Base-by-base conservation (phyloP, 64 coral and sea anemone species). In the Porites lutea region DNA sequence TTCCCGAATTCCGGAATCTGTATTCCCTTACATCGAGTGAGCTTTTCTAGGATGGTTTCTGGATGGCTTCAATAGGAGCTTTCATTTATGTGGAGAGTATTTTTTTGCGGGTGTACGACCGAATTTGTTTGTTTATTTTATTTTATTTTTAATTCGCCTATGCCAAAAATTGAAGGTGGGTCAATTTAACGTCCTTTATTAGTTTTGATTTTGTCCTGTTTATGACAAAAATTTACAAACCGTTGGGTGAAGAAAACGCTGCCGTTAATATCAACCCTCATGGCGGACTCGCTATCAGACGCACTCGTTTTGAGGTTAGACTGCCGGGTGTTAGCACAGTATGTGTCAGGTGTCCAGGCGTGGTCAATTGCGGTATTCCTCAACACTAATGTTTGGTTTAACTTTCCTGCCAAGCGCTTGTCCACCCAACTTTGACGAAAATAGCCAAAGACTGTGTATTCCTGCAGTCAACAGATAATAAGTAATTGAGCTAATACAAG, bases 381-480 rank as follows among this genome's bases (percentile, higher is more conserved):
- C 18, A 93, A 44, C 22, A 79, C 63, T 52, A 87, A 59, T 55
- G 75, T 78, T 15, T 51, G 75, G 23, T 62, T 50, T 2, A 77
- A 77, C 72, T 79, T 65, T 45, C 86, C 86, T 13, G 37, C 74
- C 2, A 93, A 48, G 53, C 91, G 83, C 0, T 52, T 60, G 58
- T 93, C 91, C 7, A 6, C 85, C 91, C 83, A 93, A n/a, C 77
- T 47, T 67, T 77, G 75, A 12, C 91, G 74, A 57, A 93, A 93
- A 49, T 70, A 93, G 19, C 65, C 74, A 27, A 46, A 93, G 5
- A 93, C 65, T 51, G 75, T 87, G 60, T 71, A 93, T 23, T 93
- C 82, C 91, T 87, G 16, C 11, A 64, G 12, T 18, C 27, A 37
- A 37, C 0, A 37, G 2, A 13, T 18, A 64, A 15, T 14, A 64